Percentiles rank a stretch among this genome's conserved stretches.
Conservation (phyloP, 2,888 invertebrate genomes). For the Scaptodrosophila latifasciaeformis region DNA sequence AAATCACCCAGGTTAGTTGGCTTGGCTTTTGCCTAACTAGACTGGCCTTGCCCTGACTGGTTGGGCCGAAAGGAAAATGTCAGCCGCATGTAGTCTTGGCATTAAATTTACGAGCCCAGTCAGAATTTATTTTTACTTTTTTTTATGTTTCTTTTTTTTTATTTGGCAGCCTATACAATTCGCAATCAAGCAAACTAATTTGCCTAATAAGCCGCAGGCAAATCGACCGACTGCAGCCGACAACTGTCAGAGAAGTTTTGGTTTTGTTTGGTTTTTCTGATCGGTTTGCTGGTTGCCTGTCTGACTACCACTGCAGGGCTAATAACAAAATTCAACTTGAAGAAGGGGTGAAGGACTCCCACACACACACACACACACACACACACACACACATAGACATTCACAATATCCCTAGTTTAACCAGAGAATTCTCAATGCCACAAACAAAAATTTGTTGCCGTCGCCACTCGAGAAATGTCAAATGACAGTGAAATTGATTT, state of each 20-base stretch:
- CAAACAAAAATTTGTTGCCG: constrained; percentile 21
- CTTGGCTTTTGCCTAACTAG: too few species aligned
- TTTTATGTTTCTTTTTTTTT: too few species aligned
- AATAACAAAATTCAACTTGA: constrained; percentile 26
- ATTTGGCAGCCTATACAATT: constrained; percentile 14
- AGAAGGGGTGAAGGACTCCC: constrained; percentile 17
- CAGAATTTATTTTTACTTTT: too few species aligned
- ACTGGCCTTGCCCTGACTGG: neutral
- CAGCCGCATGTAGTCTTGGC: constrained; percentile 23
- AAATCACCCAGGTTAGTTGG: constrained; percentile 43
- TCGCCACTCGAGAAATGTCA: constrained; percentile 28
- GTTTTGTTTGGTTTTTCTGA: too few species aligned
- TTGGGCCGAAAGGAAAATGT: constrained; percentile 24
- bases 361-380: too few species aligned
- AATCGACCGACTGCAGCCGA: constrained; percentile 1
- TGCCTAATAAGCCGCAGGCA: constrained; percentile 33
- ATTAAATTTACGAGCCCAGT: constrained; percentile 30
- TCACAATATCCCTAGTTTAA: neutral
- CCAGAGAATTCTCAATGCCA: neutral
- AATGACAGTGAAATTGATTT: constrained; percentile 36
- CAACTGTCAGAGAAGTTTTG: too few species aligned
- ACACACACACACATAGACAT: too few species aligned
- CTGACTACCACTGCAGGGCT: constrained; percentile 29
- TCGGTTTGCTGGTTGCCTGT: too few species aligned
- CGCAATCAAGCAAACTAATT: constrained; percentile 44